Evolutionary conservation across 2,113 vertebrate genomes (phyloP).

Genomic region (Lophochroa leadbeateri): DNA sequence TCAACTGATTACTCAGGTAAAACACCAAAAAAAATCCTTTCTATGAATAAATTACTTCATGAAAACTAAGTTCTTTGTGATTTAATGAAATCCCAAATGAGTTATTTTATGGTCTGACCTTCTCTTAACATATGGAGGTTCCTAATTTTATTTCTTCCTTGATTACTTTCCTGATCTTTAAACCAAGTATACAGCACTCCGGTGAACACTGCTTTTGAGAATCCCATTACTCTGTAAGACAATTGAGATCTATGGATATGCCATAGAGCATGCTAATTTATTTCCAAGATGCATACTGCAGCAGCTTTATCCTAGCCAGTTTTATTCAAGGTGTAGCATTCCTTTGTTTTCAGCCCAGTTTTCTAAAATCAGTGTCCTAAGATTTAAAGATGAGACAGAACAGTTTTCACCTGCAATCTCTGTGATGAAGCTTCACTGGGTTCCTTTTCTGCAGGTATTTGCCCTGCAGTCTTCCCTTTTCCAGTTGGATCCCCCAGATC

Average conservation of each 20-base stretch:
- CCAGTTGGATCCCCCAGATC: slow-evolving; percentile 75
- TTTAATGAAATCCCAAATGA: not conserved
- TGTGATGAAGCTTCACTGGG: not conserved
- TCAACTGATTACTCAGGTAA: slow-evolving; percentile 84
- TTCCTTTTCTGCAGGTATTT: slow-evolving; percentile 74
- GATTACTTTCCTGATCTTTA: not conserved
- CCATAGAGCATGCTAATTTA: not conserved
- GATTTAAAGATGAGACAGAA: not conserved
- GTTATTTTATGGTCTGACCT: not conserved
- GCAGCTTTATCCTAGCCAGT: not conserved
- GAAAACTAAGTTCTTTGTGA: not conserved
- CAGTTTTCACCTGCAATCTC: not conserved
- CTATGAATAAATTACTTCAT: not conserved
- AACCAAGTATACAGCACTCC: not conserved
- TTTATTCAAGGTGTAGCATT: not conserved
- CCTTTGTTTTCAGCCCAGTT: not conserved
- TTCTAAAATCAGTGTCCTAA: not conserved
- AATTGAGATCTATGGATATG: not conserved
- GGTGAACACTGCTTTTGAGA: not conserved
- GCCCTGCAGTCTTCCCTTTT: slow-evolving; percentile 78
- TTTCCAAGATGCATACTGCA: not conserved
- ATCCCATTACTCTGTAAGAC: not conserved
- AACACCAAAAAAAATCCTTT: not conserved
- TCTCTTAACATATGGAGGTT: not conserved
- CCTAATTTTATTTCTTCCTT: not conserved